These are phyloP conservation scores for Microcaecilia unicolor DNA, from an alignment of 2,797 vertebrate species.

Conservation along the genomic window DNA sequence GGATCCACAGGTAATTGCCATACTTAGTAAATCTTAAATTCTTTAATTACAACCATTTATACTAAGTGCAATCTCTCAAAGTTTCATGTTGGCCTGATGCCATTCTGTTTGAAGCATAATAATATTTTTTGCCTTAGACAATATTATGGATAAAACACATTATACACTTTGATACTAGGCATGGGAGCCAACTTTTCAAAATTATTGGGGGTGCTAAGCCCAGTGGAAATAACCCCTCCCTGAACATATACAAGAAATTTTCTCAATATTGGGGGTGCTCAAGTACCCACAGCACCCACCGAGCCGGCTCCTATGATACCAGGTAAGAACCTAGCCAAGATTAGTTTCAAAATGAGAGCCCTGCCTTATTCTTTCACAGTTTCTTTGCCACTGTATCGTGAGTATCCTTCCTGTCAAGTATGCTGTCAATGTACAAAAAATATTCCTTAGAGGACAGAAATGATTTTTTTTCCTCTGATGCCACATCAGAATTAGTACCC, in stretches of 20 bases:
- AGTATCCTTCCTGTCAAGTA: background rate
- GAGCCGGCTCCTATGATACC: too few species aligned
- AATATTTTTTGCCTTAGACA: background rate
- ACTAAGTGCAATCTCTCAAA: conserved; percentile 19
- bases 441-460: background rate
- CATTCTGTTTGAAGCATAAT: background rate
- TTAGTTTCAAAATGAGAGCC: background rate
- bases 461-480: conserved; percentile 1
- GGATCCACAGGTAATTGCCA: conserved; percentile 40
- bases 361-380: conserved; percentile 3
- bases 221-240: too few species aligned
- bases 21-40: conserved; percentile 37
- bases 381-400: too few species aligned
- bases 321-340: background rate
- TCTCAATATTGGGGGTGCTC: too few species aligned
- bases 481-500: too few species aligned
- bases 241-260: too few species aligned
- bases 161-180: background rate
- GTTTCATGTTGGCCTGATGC: too few species aligned
- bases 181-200: too few species aligned
- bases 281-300: too few species aligned
- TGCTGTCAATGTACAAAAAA: background rate
- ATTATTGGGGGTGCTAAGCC: too few species aligned
- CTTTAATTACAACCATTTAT: conserved; percentile 25
- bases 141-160: background rate